Conservation (phyloP, 2,888 invertebrate species). For the Stenodera caucasica region DNA sequence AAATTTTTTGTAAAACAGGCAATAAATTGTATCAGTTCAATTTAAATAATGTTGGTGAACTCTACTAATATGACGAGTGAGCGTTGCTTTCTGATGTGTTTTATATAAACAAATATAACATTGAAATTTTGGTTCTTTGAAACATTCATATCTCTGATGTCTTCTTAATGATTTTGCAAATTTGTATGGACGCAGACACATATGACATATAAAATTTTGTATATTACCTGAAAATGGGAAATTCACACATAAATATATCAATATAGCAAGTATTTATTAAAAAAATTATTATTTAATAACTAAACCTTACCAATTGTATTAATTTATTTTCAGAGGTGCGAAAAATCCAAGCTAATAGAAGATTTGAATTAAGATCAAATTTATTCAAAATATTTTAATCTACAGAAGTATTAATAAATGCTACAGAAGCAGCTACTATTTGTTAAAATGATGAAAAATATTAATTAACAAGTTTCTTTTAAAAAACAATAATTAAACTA, state of each 20-base stretch:
- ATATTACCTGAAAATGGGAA: background rate
- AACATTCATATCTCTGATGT: conserved; percentile 43
- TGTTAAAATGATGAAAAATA: too few relatives aligned
- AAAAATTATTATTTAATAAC: too few relatives aligned
- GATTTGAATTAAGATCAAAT: too few relatives aligned
- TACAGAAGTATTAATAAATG: too few relatives aligned
- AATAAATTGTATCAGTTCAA: conserved; percentile 70
- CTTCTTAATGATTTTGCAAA: conserved; percentile 42
- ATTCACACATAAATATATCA: too few relatives aligned
- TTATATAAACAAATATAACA: conserved; percentile 28
- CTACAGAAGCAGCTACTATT: too few relatives aligned
- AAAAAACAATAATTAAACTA: background rate
- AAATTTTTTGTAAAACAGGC: conserved; percentile 72
- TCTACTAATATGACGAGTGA: conserved; percentile 22
- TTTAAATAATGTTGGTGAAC: conserved; percentile 29
- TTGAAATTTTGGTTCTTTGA: conserved; percentile 39
- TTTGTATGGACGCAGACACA: conserved; percentile 41
- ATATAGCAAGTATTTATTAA: too few relatives aligned
- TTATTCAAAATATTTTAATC: too few relatives aligned
- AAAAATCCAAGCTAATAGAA: too few relatives aligned
- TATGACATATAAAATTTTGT: conserved; percentile 27
- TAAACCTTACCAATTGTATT: too few relatives aligned
- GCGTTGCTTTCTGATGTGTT: conserved; percentile 28
- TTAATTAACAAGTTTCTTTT: too few relatives aligned
- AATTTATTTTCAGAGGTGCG: too few relatives aligned